Percentiles rank a stretch among this genome's conserved stretches.
Conservation (phyloP, 2,888 invertebrate species). For the Drosophila percnosoma region DNA sequence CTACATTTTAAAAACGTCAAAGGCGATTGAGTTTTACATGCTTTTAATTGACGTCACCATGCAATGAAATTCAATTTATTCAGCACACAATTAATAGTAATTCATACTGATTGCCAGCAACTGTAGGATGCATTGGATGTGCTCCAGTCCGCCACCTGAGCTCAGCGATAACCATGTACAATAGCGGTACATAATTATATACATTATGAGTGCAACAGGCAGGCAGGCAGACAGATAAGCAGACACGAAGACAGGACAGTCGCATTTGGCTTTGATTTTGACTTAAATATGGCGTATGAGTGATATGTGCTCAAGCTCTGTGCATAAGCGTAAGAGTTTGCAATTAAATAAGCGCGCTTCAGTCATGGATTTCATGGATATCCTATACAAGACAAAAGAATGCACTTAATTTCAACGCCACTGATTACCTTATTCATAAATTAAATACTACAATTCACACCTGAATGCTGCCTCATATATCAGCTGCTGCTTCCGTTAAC, state of each 20-base stretch:
- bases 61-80: slow-evolving; percentile 83
- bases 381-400: neutral
- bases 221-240: neutral
- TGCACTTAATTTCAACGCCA: neutral
- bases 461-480: slow-evolving; percentile 6
- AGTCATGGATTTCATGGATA: neutral
- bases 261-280: slow-evolving; percentile 3
- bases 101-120: slow-evolving; percentile 62
- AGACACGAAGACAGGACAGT: neutral
- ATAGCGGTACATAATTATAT: neutral
- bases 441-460: neutral
- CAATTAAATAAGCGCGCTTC: slow-evolving; percentile 11
- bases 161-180: neutral
- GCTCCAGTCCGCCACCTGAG: slow-evolving; percentile 21
- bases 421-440: neutral
- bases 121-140: slow-evolving; percentile 12
- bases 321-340: slow-evolving; percentile 9
- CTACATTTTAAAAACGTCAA: slow-evolving; percentile 77
- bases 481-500: neutral
- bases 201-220: slow-evolving; percentile 12
- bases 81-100: slow-evolving; percentile 75
- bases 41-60: slow-evolving; percentile 82
- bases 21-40: slow-evolving; percentile 83
- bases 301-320: slow-evolving; percentile 6
- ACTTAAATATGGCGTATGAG: slow-evolving; percentile 29